Conservation (phyloP, 2,113 vertebrate genomes). For the Sakesphorus luctuosus region DNA sequence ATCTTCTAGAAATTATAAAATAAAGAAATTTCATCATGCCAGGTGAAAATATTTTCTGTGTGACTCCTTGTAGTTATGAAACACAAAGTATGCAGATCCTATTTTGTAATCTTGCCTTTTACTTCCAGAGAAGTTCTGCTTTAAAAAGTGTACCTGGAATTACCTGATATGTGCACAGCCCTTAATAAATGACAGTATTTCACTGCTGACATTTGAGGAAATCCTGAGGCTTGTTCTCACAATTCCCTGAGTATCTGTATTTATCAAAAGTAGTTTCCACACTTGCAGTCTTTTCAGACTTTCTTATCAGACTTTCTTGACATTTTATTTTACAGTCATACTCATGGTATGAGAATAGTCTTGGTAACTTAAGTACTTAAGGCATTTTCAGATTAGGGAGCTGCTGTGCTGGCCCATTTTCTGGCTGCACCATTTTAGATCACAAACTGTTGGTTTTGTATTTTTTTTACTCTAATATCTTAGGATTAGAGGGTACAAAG, state of each 20-base stretch:
- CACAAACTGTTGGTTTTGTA: neutral
- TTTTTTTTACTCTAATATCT: neutral
- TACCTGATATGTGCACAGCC: neutral
- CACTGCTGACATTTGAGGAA: neutral
- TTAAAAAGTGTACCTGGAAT: neutral
- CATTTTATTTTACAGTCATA: neutral
- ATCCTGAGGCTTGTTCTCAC: neutral
- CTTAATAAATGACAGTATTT: neutral
- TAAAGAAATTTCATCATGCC: neutral
- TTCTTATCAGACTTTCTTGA: neutral
- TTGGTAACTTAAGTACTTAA: neutral
- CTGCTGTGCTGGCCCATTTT: neutral
- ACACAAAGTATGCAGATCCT: neutral
- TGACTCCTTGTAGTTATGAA: neutral
- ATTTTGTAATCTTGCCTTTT: neutral
- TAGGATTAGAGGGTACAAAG: neutral
- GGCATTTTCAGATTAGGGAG: neutral
- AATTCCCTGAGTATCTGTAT: neutral
- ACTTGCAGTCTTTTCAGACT: neutral
- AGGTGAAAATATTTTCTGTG: neutral
- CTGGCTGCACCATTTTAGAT: neutral
- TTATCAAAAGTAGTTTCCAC: neutral
- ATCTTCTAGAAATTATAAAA: neutral
- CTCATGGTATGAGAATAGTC: neutral
- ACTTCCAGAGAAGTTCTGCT: neutral